Conservation (phyloP, 2,113 vertebrate genomes). For the Callipepla squamata region DNA sequence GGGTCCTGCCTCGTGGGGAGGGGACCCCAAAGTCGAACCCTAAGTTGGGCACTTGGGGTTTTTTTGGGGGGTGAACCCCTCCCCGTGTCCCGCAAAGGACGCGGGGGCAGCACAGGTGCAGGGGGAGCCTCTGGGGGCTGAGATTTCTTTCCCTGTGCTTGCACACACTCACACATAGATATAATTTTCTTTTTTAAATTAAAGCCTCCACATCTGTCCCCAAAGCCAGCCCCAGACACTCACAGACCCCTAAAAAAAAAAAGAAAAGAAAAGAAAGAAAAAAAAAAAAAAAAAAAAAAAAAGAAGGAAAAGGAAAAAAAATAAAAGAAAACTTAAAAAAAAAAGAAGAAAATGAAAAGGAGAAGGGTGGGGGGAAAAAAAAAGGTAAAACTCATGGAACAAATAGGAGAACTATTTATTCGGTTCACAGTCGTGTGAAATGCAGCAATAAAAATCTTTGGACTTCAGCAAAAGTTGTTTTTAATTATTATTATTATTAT, state of each 20-base stretch:
- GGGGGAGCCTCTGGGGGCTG: neutral
- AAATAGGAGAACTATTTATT: constrained; percentile 88
- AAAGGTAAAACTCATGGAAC: constrained; percentile 63
- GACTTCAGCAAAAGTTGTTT: constrained; percentile 90
- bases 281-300: neutral
- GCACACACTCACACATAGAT: neutral
- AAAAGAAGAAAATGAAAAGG: no score
- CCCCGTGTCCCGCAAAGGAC: neutral
- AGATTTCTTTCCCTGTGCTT: neutral
- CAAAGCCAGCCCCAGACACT: neutral
- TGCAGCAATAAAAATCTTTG: constrained; percentile 99
- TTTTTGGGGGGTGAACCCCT: neutral
- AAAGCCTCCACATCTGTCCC: neutral
- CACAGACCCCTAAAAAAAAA: neutral
- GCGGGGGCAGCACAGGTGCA: no score
- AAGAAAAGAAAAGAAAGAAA: neutral
- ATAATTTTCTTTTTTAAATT: neutral
- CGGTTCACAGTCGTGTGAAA: constrained; percentile 96
- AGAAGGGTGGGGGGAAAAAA: no score
- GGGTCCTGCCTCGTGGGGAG: neutral
- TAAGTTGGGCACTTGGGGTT: neutral
- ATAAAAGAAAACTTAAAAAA: no score
- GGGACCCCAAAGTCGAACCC: neutral
- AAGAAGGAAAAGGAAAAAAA: constrained; percentile 33
- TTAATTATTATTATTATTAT: constrained; percentile 70